A percentile compares a stretch with the other conserved stretches of the same genome.
Conservation (phyloP, 2,113 vertebrate species). For the Mastomys natalensis region DNA sequence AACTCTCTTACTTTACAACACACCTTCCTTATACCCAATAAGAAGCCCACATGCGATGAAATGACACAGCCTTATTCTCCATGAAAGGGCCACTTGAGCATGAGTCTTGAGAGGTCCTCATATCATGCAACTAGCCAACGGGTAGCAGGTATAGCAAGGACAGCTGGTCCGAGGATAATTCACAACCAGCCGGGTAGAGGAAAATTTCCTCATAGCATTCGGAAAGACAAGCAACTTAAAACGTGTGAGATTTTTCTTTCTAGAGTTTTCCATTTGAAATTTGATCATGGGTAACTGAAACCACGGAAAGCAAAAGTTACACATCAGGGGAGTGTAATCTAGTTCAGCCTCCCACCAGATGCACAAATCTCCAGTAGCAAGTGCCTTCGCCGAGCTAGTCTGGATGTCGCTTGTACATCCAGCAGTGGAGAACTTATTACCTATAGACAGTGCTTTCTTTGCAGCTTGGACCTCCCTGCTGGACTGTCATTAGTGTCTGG, state of each 20-base stretch:
- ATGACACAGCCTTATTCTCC: neutral
- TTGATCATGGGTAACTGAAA: neutral
- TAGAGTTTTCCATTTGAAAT: neutral
- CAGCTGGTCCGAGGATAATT: neutral
- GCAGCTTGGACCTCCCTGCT: neutral
- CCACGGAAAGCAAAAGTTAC: neutral
- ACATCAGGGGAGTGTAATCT: neutral
- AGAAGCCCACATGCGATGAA: neutral
- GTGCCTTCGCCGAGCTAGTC: neutral
- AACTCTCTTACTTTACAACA: fast-evolving
- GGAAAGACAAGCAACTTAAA: neutral
- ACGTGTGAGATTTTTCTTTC: neutral
- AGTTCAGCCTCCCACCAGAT: neutral
- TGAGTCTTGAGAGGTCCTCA: neutral
- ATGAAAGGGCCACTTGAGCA: neutral
- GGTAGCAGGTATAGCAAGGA: neutral
- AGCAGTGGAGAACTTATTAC: neutral
- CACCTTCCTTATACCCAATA: neutral
- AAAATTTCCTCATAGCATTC: neutral
- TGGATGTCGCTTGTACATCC: neutral
- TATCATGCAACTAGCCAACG: neutral
- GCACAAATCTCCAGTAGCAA: neutral
- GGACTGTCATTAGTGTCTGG: neutral
- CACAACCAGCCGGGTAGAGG: neutral
- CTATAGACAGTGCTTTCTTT: neutral